These are phyloP conservation scores for Gobio gobio DNA, from an alignment of 2,113 vertebrate species.

Conservation along the genomic window DNA sequence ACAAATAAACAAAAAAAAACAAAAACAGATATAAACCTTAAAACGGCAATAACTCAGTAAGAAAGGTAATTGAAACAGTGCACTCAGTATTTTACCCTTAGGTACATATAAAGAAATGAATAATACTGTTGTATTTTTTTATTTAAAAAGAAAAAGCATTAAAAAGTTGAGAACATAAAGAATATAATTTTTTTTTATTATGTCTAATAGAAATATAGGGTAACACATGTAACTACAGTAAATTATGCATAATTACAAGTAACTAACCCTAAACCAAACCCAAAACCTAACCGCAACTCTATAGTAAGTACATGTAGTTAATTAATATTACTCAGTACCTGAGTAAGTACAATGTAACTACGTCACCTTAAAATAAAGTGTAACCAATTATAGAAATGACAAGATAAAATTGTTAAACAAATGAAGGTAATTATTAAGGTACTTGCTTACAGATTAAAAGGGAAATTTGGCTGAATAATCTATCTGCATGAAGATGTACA, in stretches of 20 bases:
- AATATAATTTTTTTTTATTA: too few relatives aligned
- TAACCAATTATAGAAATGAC: not conserved
- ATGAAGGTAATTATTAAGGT: not conserved
- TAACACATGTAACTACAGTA: too few relatives aligned
- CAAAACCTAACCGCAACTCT: too few relatives aligned
- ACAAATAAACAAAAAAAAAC: not conserved
- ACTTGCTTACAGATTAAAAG: not conserved
- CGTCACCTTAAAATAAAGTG: too few relatives aligned
- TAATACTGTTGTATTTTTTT: not conserved
- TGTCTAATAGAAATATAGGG: too few relatives aligned
- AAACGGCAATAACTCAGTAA: slow-evolving; percentile 1
- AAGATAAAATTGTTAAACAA: not conserved
- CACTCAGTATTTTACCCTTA: not conserved
- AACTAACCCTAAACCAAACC: too few relatives aligned
- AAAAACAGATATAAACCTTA: not conserved
- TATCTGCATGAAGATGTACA: not conserved
- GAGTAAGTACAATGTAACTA: too few relatives aligned
- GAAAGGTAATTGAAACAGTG: not conserved
- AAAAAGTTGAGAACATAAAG: not conserved
- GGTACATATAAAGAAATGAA: not conserved
- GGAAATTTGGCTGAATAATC: not conserved
- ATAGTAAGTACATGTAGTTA: too few relatives aligned
- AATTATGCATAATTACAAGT: too few relatives aligned
- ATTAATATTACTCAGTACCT: too few relatives aligned
- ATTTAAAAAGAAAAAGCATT: not conserved